Evolutionary conservation across 2,797 vertebrate species (phyloP), one percentile per base, ranked within the genome.

Genomic region (Siniperca scherzeri): DNA sequence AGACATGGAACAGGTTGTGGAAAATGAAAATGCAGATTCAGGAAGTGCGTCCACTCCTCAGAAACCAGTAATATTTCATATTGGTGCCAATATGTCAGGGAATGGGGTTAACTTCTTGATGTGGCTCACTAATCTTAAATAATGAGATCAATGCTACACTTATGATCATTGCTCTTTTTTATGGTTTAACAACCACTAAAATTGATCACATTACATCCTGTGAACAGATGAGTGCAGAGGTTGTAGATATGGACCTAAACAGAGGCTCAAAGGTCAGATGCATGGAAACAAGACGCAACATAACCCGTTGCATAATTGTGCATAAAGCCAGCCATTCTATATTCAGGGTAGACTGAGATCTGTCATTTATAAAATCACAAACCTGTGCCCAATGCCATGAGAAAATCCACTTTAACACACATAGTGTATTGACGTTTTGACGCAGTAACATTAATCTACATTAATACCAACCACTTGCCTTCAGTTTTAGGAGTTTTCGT

Each of bases 251-350:
- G 22, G 16, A 76, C n/a, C 48, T 11, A 38, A 57, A 12, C 65
- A 38, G 1, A 1, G 42, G 65, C 3, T 86, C 88, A 91, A 91
- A 91, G 89, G 62, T 88, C 62, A 80, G 9, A 74, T 53, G 5
- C 13, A 44, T 30, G 44, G 19, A 61, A 65, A 57, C 2, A 77
- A 56, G 13, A 14, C 16, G 27, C 4, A 25, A 27, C 3, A 33
- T 3, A 62, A 14, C 2, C 2, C 4, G 2, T 78, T 84, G 7
- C 78, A 72, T 62, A 70, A 79, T 3, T 16, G 12, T 33, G 33
- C 60, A 60, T 3, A 0, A 61, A 56, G 3, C 0, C 11, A 36
- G 33, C 7, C 7, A 21, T 14, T 67, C 21, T 36, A 10, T 67
- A 6, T 19, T 40, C 52, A 36, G 3, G 1, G 4, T 21, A 5